A percentile compares a stretch with the other conserved stretches of the same genome.
These are phyloP conservation scores for Metopia argyrocephala DNA, from an alignment of 2,888 invertebrate species.

Conservation along the genomic window DNA sequence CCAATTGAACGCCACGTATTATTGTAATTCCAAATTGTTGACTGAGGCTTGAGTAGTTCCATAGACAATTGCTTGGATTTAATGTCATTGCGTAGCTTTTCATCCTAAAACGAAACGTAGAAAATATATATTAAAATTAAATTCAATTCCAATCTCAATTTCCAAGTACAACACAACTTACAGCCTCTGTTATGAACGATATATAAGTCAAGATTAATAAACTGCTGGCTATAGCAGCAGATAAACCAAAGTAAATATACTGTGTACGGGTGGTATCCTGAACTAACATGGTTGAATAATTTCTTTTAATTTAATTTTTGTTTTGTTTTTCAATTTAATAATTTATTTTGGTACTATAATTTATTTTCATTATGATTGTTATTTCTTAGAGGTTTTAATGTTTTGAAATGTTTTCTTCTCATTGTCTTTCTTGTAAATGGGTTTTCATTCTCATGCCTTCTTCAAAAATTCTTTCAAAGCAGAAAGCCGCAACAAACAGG, in stretches of 20 bases:
- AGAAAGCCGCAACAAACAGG: background rate
- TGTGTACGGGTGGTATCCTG: constrained; percentile 72
- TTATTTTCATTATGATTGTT: too few relatives aligned
- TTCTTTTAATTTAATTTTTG: background rate
- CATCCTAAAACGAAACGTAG: constrained; percentile 70
- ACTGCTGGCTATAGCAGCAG: constrained; percentile 74
- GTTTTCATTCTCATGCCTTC: constrained; percentile 7
- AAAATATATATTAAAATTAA: background rate
- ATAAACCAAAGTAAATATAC: constrained; percentile 74
- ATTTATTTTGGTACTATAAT: background rate
- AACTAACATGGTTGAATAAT: constrained; percentile 44
- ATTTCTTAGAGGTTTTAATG: constrained; percentile 1
- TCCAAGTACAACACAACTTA: constrained; percentile 68
- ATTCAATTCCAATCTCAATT: background rate
- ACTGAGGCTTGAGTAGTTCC: constrained; percentile 70
- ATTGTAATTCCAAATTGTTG: constrained; percentile 72
- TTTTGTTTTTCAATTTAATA: background rate
- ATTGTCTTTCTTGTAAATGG: constrained; percentile 5
- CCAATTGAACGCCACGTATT: constrained; percentile 76
- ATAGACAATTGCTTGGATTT: constrained; percentile 70
- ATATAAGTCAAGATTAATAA: constrained; percentile 74
- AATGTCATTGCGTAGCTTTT: constrained; percentile 71
- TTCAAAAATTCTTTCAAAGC: background rate
- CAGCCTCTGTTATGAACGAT: constrained; percentile 72
- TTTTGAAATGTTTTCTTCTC: background rate